Evolutionary conservation across 2,888 invertebrate genomes (phyloP).

Genomic region (Tethea ocularis): DNA sequence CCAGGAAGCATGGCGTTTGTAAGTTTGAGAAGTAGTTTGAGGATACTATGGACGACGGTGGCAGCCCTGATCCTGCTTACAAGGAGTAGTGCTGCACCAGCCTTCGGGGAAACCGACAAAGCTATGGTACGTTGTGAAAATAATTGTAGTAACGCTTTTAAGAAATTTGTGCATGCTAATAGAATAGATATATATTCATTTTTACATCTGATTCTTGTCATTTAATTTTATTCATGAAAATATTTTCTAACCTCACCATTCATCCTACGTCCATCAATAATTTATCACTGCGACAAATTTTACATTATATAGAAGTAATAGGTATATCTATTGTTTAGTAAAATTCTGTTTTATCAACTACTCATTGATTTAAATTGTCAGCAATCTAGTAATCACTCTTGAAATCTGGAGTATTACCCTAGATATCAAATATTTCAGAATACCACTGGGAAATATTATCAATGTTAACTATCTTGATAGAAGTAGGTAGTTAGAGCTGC

Average conservation of each 20-base stretch:
- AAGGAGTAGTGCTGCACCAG: slow-evolving; percentile 70
- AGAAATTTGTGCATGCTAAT: not conserved
- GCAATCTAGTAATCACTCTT: too few species aligned
- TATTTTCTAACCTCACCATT: slow-evolving; percentile 15
- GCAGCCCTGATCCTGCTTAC: slow-evolving; percentile 61
- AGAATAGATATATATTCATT: not conserved
- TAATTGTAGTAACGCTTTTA: not conserved
- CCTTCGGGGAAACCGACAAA: slow-evolving; percentile 70
- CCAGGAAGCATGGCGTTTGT: slow-evolving; percentile 61
- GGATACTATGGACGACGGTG: slow-evolving; percentile 62
- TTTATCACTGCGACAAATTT: slow-evolving; percentile 30
- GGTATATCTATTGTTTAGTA: not conserved
- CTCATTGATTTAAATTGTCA: too few species aligned
- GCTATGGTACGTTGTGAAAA: slow-evolving; percentile 69
- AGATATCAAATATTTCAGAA: not conserved
- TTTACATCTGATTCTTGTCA: not conserved
- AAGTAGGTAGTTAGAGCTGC: not conserved
- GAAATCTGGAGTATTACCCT: too few species aligned
- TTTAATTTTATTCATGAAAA: slow-evolving; percentile 20
- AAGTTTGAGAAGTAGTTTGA: slow-evolving; percentile 63
- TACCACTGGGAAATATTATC: not conserved
- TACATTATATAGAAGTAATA: slow-evolving; percentile 2
- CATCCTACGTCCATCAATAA: slow-evolving; percentile 11
- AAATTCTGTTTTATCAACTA: too few species aligned
- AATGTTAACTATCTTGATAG: not conserved